phyloP scores from a whole-genome alignment of 2,888 invertebrate species.

The Hymenopus coronatus region DNA sequence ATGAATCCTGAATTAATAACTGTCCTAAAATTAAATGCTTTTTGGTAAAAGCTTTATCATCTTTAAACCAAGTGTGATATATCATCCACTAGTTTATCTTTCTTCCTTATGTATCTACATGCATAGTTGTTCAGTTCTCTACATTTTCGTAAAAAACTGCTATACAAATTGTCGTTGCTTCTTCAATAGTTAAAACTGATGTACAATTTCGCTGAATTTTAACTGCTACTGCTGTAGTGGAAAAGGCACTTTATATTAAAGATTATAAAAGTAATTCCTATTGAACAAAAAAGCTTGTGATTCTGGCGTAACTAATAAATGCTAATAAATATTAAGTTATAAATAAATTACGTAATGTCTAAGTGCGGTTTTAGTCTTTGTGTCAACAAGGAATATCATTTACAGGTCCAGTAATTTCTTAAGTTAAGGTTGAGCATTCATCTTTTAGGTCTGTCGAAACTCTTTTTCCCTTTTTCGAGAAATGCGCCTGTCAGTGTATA shows the following conservation, averaged over 20 bases:
- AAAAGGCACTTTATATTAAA: not conserved
- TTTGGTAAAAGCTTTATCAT: not conserved
- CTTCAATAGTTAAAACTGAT: no score
- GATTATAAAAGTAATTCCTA: not conserved
- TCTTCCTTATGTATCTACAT: not conserved
- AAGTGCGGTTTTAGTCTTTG: not conserved
- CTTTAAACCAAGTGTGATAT: not conserved
- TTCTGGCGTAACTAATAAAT: not conserved
- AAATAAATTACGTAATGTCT: conserved; percentile 26
- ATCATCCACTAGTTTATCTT: not conserved
- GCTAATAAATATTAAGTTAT: conserved; percentile 24
- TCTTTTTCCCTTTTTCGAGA: not conserved
- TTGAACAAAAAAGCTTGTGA: not conserved
- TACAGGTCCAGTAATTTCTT: not conserved
- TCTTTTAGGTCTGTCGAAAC: not conserved
- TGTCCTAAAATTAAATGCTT: not conserved
- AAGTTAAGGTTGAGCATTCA: not conserved
- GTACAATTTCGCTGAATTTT: no score
- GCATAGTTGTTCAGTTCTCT: not conserved
- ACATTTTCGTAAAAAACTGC: not conserved
- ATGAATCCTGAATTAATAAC: no score
- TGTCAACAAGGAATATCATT: not conserved
- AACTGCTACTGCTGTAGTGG: not conserved
- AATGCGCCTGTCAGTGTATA: not conserved
- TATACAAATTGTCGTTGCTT: no score